phyloP scores from a whole-genome alignment of 2,888 invertebrate species.

The Mimas tiliae region DNA sequence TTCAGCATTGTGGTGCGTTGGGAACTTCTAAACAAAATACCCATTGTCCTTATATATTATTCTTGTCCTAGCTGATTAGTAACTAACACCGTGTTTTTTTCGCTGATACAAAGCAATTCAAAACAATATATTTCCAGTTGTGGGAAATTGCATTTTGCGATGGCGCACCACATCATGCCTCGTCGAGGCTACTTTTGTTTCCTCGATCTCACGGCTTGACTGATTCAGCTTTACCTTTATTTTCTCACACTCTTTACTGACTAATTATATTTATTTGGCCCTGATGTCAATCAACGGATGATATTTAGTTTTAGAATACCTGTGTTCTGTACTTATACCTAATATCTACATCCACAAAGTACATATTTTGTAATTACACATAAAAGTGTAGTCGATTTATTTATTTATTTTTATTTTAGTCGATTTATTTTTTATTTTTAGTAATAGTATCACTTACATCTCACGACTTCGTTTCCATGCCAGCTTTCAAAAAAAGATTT shows the following conservation, averaged over 20 bases:
- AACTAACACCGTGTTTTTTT: slow-evolving; percentile 68
- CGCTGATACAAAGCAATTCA: slow-evolving; percentile 72
- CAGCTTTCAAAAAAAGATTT: slow-evolving; percentile 3
- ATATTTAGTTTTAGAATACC: not conserved
- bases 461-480: not conserved
- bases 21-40: slow-evolving; percentile 62
- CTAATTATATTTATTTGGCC: slow-evolving; percentile 67
- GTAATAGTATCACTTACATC: not conserved
- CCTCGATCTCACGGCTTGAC: slow-evolving; percentile 66
- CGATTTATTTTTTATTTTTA: not conserved
- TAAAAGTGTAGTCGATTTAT: not conserved
- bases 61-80: slow-evolving; percentile 73
- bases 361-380: not conserved
- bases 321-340: not conserved
- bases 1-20: slow-evolving; percentile 58
- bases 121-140: slow-evolving; percentile 62
- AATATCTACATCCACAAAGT: not conserved
- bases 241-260: slow-evolving; percentile 72
- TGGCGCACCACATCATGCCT: slow-evolving; percentile 40
- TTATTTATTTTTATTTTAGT: not conserved
- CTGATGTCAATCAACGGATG: slow-evolving; percentile 36
- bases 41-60: slow-evolving; percentile 70
- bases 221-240: slow-evolving; percentile 55
- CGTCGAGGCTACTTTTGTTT: slow-evolving; percentile 60
- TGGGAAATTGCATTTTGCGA: slow-evolving; percentile 70